Conservation (phyloP, 2,888 invertebrate genomes). For the Ormyrus labotus region DNA sequence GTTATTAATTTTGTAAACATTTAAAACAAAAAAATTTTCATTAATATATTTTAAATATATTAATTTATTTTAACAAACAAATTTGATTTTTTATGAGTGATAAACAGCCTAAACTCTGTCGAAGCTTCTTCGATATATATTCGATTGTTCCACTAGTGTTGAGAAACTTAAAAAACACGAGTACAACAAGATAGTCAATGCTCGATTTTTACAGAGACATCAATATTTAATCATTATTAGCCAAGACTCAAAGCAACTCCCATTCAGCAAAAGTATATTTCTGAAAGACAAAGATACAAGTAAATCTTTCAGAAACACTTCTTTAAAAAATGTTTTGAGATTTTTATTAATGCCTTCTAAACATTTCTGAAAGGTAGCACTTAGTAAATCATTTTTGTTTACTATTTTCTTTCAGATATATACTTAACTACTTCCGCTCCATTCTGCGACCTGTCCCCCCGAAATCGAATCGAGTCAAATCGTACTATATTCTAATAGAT, state of each 20-base stretch:
- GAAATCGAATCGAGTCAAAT: conserved; percentile 63
- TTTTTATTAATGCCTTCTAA: not conserved
- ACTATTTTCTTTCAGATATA: conserved; percentile 1
- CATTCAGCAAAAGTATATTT: conserved; percentile 56
- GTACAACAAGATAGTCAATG: conserved; percentile 62
- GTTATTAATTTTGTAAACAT: not conserved
- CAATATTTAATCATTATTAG: conserved; percentile 58
- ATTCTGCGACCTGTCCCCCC: conserved; percentile 53
- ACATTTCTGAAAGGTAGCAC: not conserved
- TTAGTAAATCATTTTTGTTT: not conserved
- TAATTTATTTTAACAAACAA: not conserved
- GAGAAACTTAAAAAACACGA: conserved; percentile 47
- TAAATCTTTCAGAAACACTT: too few species aligned
- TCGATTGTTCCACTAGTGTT: conserved; percentile 32
- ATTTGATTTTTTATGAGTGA: conserved; percentile 31
- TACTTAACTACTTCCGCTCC: conserved; percentile 14
- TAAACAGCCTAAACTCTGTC: conserved; percentile 28
- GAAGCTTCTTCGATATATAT: conserved; percentile 30
- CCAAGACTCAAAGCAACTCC: conserved; percentile 53
- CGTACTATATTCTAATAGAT: conserved; percentile 67
- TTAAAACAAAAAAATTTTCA: not conserved
- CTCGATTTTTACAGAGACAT: conserved; percentile 63
- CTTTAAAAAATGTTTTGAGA: too few species aligned
- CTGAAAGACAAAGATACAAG: conserved; percentile 34
- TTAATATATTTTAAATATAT: not conserved